Evolutionary conservation across 1,140 invertebrate species (phyloP).

Genomic region (Bombyx mori): DNA sequence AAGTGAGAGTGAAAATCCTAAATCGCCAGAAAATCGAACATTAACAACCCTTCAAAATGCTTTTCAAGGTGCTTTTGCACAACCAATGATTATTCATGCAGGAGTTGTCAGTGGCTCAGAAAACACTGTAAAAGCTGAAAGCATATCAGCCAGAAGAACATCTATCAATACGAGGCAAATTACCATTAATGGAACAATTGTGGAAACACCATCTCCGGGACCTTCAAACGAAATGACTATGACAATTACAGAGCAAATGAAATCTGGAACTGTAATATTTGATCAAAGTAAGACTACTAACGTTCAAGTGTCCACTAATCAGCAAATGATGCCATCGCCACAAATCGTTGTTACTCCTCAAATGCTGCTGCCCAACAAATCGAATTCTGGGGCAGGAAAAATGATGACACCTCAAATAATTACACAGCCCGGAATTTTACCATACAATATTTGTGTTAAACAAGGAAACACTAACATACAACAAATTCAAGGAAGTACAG

Average conservation of each 20-base stretch:
- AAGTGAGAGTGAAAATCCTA: slow-evolving; percentile 76
- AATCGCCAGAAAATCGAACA: slow-evolving; percentile 69
- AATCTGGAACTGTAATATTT: slow-evolving; percentile 60
- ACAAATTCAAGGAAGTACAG: slow-evolving; percentile 54
- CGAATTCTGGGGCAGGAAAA: slow-evolving; percentile 54
- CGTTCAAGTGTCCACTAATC: slow-evolving; percentile 56
- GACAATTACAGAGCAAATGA: slow-evolving; percentile 67
- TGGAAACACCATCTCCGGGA: slow-evolving; percentile 66
- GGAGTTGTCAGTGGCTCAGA: slow-evolving; percentile 58
- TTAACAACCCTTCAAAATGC: slow-evolving; percentile 67
- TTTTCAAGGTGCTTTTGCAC: slow-evolving; percentile 62
- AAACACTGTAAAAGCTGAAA: slow-evolving; percentile 60
- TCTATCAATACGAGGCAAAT: slow-evolving; percentile 69
- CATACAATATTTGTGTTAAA: slow-evolving; percentile 69
- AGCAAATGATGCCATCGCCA: slow-evolving; percentile 62
- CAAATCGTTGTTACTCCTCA: slow-evolving; percentile 68
- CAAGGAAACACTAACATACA: slow-evolving; percentile 58
- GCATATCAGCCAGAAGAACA: slow-evolving; percentile 60
- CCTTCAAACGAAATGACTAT: slow-evolving; percentile 67
- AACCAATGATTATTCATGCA: slow-evolving; percentile 66
- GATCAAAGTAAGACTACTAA: slow-evolving; percentile 62
- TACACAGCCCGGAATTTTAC: slow-evolving; percentile 57
- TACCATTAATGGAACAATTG: slow-evolving; percentile 69
- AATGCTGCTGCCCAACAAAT: slow-evolving; percentile 62
- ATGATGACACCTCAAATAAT: slow-evolving; percentile 60